Evolutionary conservation across 30 jellyfish, hydroid and myxozoan genomes (phyloP), one percentile per base, ranked within the genome.

Genomic region (Turritopsis rubra): DNA sequence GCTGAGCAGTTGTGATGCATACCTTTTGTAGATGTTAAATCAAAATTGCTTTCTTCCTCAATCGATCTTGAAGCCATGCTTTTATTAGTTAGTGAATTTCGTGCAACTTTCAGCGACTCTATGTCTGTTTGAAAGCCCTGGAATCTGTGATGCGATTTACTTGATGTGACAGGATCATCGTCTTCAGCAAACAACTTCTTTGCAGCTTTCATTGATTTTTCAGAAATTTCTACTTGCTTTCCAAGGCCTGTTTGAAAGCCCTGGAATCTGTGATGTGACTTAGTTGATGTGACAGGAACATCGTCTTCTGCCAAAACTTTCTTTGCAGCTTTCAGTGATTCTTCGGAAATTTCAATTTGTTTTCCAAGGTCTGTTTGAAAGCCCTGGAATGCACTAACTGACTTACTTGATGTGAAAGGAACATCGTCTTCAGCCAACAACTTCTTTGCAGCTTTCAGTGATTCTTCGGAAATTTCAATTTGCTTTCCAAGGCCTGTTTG

Each of bases 381-480:
- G 26, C 82, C 60, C 13, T 41, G 60, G 60, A 41, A 41, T 41
- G 5, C 60, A 41, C 13, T 41, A 41, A 5, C 60, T 3, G 60
- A 41, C 13, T 13, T 41, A 41, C 13, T 41, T 41, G 60, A 41
- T 3, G 60, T 13, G 60, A 66, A 7, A 25, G 76, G 76, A 5
- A n/a, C 17, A 66, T 1, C 52, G 27, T 31, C 41, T 28, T 78
- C 88, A 29, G 79, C 94, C 16, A 89, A 72, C 60, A 41, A 30
- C 18, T 30, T 25, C 84, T 84, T 88, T 24, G 94, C 89, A 60
- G 85, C 83, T 52, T 75, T 79, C 29, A 90, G 19, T 23, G 91
- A 90, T 16, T 27, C 72, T 23, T 72, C 87, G 16, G 92, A 74
- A 23, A 75, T 87, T 54, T 71, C 30, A 25, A 89, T 66, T 79